Conservation (phyloP, 2,888 invertebrate species). For the Epistrophe grossulariae region DNA sequence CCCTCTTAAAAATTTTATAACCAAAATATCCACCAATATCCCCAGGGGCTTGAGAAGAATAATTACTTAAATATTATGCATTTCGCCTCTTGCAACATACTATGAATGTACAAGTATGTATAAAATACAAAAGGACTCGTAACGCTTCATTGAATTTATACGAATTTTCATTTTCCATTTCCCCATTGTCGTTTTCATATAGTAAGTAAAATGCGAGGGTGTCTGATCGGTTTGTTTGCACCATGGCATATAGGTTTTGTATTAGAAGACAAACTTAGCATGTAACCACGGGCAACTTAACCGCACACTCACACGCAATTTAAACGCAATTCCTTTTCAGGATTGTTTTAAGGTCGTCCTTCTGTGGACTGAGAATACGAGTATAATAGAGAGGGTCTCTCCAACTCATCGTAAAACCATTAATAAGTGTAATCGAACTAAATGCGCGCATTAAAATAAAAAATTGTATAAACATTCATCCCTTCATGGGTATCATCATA, state of each 20-base stretch:
- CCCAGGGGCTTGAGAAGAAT: conserved; percentile 64
- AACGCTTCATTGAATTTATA: conserved; percentile 71
- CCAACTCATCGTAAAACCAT: conserved; percentile 41
- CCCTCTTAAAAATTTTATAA: background rate
- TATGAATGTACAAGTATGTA: background rate
- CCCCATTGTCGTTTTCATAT: conserved; percentile 8
- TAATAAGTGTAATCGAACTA: conserved; percentile 70
- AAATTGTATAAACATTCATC: conserved; percentile 48
- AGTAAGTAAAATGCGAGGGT: conserved; percentile 60
- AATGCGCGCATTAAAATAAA: conserved; percentile 64
- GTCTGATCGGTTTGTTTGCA: conserved; percentile 45
- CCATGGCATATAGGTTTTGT: conserved; percentile 10
- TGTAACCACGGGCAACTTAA: conserved; percentile 74
- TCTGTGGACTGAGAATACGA: conserved; percentile 7
- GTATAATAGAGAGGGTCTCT: conserved; percentile 3
- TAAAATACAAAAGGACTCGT: conserved; percentile 36
- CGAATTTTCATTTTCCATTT: conserved; percentile 63
- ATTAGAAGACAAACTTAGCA: conserved; percentile 55
- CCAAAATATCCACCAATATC: conserved; percentile 22
- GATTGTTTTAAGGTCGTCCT: conserved; percentile 32
- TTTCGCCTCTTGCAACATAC: conserved; percentile 60
- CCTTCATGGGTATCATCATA: conserved; percentile 28
- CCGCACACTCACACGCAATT: conserved; percentile 71
- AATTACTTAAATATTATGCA: conserved; percentile 76
- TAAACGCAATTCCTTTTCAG: conserved; percentile 45